Evolutionary conservation across 2,113 vertebrate genomes (phyloP).

Genomic region (Ptilonorhynchus violaceus): DNA sequence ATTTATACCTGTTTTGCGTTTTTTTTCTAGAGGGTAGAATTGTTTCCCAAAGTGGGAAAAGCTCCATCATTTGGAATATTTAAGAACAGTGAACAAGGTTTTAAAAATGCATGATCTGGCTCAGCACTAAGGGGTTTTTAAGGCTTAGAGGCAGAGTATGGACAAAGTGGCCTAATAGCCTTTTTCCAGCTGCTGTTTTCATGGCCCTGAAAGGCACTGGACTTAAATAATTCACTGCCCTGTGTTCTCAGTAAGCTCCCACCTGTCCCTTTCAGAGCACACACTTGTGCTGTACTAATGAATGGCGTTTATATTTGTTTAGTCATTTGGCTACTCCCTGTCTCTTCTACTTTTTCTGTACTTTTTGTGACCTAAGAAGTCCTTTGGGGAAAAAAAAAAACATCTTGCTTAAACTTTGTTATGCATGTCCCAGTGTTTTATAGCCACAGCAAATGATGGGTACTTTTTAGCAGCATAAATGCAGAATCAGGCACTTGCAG

Average conservation of each 20-base stretch:
- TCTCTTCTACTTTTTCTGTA: neutral
- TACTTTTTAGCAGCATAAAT: neutral
- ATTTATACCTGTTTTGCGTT: neutral
- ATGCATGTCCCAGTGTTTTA: neutral
- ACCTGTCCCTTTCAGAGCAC: neutral
- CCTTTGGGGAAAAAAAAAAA: neutral
- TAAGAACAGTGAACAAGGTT: neutral
- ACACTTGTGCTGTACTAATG: neutral
- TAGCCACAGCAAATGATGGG: neutral
- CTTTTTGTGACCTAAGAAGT: neutral
- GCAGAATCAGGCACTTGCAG: neutral
- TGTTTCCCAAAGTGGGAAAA: neutral
- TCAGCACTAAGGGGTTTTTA: neutral
- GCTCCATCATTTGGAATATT: neutral
- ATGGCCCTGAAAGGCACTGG: neutral
- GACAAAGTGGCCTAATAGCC: neutral
- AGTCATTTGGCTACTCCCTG: neutral
- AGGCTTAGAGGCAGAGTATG: neutral
- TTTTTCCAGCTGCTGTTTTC: neutral
- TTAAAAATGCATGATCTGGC: slow-evolving; percentile 15
- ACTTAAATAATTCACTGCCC: slow-evolving; percentile 44
- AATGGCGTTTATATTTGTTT: neutral
- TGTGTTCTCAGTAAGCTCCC: neutral
- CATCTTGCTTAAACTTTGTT: neutral
- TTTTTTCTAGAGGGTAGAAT: neutral